phyloP scores from a whole-genome alignment of 2,113 vertebrate species.

The Elanus axillaris region DNA sequence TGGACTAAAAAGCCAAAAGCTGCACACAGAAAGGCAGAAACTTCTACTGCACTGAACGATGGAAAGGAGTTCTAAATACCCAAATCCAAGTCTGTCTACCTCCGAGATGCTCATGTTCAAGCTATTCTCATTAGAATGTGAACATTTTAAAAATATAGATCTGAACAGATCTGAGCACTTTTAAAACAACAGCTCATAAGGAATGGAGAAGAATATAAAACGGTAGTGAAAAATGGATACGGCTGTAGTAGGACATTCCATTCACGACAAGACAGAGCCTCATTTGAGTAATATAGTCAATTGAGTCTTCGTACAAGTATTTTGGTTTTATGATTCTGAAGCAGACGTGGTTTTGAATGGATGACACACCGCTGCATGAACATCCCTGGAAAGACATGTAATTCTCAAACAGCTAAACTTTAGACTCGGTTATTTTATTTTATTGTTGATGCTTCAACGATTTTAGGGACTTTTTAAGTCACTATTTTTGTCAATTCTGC shows the following conservation, averaged over 20 bases:
- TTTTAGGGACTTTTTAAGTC: background rate
- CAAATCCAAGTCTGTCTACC: background rate
- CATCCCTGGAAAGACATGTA: background rate
- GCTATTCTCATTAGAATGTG: background rate
- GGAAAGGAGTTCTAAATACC: background rate
- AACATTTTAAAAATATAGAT: background rate
- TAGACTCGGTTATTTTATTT: background rate
- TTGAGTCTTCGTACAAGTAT: background rate
- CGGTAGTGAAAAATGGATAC: background rate
- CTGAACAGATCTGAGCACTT: background rate
- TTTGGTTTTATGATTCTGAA: background rate
- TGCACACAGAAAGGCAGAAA: slow-evolving; percentile 22
- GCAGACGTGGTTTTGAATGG: background rate
- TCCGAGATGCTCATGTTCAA: background rate
- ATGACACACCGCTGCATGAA: background rate
- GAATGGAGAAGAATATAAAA: background rate
- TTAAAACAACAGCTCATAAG: slow-evolving; percentile 2
- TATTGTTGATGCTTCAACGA: background rate
- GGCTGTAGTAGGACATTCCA: background rate
- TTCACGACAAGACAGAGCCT: background rate
- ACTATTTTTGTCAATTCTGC: background rate
- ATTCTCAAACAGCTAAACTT: background rate
- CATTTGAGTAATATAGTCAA: background rate
- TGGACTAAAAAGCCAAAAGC: slow-evolving; percentile 29
- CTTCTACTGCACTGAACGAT: background rate